Percentiles rank a stretch among this genome's conserved stretches.
phyloP scores from a whole-genome alignment of 2,113 vertebrate species.

The Dipodomys spectabilis region DNA sequence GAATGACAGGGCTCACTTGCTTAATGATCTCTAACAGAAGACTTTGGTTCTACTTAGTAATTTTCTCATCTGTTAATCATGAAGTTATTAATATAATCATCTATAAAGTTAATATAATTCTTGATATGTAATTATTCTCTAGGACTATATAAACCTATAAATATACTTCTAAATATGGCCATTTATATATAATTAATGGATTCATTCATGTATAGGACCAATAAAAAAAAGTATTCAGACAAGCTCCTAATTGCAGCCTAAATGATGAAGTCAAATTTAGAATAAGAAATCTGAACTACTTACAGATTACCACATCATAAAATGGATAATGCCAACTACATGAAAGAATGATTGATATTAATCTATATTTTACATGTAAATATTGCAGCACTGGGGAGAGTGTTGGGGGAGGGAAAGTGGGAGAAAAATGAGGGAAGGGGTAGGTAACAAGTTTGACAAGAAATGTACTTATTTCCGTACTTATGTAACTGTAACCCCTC shows the following conservation, averaged over 20 bases:
- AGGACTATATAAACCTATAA: too few relatives aligned
- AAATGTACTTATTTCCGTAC: too few relatives aligned
- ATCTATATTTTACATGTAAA: neutral
- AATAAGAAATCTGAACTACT: neutral
- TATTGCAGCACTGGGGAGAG: too few relatives aligned
- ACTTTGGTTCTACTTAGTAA: constrained; percentile 84
- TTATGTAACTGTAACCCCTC: too few relatives aligned
- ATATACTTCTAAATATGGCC: too few relatives aligned
- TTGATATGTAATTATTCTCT: too few relatives aligned
- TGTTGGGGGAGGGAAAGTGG: too few relatives aligned
- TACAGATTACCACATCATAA: neutral
- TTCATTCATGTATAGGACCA: constrained; percentile 75
- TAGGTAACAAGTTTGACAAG: too few relatives aligned
- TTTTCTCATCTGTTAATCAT: constrained; percentile 85
- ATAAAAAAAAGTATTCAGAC: constrained; percentile 70
- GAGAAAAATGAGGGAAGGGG: too few relatives aligned
- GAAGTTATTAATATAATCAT: constrained; percentile 66
- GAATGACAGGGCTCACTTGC: constrained; percentile 84
- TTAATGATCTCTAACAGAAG: constrained; percentile 85
- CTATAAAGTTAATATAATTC: too few relatives aligned
- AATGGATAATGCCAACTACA: neutral
- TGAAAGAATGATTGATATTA: neutral
- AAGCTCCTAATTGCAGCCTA: constrained; percentile 68
- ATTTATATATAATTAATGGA: constrained; percentile 71
- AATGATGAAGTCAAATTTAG: neutral